Conservation (phyloP, 2,113 vertebrate genomes). For the Neoarius graeffei region DNA sequence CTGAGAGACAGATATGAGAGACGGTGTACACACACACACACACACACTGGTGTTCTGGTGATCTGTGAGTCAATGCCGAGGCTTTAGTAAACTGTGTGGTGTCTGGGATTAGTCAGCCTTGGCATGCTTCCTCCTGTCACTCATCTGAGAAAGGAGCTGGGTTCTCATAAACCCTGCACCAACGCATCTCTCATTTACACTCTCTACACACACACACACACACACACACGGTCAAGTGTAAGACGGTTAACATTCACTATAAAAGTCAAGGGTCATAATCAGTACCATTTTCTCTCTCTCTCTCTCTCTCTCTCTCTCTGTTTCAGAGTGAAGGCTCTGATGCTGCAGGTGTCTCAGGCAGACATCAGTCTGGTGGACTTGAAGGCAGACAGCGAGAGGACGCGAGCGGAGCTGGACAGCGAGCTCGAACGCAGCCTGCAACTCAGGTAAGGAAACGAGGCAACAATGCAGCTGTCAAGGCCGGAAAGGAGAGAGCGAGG, state of each 20-base stretch:
- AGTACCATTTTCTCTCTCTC: slow-evolving; percentile 49
- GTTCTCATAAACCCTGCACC: slow-evolving; percentile 23
- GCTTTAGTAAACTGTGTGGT: slow-evolving; percentile 24
- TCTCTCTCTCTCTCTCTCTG: slow-evolving; percentile 60
- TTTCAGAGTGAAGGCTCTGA: slow-evolving; percentile 68
- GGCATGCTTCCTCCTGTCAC: slow-evolving; percentile 15
- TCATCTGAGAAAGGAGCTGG: slow-evolving; percentile 5
- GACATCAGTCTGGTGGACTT: slow-evolving; percentile 65
- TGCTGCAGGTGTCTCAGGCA: slow-evolving; percentile 70
- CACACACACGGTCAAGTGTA: slow-evolving; percentile 7
- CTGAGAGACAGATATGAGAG: background rate
- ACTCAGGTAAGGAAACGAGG: slow-evolving; percentile 74
- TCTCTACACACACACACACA: background rate
- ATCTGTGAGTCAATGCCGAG: slow-evolving; percentile 3
- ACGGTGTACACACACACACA: background rate
- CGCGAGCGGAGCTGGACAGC: slow-evolving; percentile 68
- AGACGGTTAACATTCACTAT: slow-evolving; percentile 25
- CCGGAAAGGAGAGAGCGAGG: background rate
- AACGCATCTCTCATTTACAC: slow-evolving; percentile 25
- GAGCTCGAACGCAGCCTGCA: slow-evolving; percentile 64
- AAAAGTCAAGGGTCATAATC: slow-evolving; percentile 33
- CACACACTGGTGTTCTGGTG: background rate
- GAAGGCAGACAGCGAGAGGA: slow-evolving; percentile 62
- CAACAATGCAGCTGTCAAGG: slow-evolving; percentile 24
- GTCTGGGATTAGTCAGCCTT: slow-evolving; percentile 37